A percentile compares a stretch with the other conserved stretches of the same genome.
These are phyloP conservation scores for Slavum lentiscoides DNA, from an alignment of 2,888 invertebrate species.

Conservation along the genomic window DNA sequence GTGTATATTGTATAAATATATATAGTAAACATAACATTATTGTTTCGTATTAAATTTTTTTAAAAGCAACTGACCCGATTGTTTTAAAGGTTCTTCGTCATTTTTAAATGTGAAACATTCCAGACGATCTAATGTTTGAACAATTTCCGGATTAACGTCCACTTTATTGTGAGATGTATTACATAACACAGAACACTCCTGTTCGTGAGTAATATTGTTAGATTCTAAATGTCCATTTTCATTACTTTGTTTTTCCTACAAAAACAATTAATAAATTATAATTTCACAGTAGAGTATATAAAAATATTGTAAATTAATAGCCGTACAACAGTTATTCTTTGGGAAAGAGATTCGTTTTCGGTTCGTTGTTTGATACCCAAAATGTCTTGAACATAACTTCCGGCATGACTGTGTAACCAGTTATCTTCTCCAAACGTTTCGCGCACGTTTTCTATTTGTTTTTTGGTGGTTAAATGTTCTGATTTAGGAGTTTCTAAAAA, in stretches of 20 bases:
- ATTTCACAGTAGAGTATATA: neutral
- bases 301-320: neutral
- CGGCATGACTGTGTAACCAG: slow-evolving; percentile 66
- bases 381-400: slow-evolving; percentile 64
- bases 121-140: neutral
- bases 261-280: neutral
- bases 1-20: neutral
- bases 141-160: neutral
- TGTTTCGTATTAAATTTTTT: neutral
- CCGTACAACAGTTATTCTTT: neutral
- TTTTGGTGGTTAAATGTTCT: slow-evolving; percentile 66
- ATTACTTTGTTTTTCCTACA: slow-evolving; percentile 11
- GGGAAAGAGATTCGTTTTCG: slow-evolving; percentile 51
- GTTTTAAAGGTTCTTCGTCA: slow-evolving; percentile 8
- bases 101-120: neutral
- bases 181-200: neutral
- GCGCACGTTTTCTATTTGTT: slow-evolving; percentile 65
- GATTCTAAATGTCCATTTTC: neutral
- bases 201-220: neutral
- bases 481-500: slow-evolving; percentile 17
- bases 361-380: slow-evolving; percentile 62
- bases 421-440: slow-evolving; percentile 65
- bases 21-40: neutral
- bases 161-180: slow-evolving; percentile 18
- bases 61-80: neutral